Base-by-base conservation (phyloP, 2,888 invertebrate species). In the Protophormia terraenovae region DNA sequence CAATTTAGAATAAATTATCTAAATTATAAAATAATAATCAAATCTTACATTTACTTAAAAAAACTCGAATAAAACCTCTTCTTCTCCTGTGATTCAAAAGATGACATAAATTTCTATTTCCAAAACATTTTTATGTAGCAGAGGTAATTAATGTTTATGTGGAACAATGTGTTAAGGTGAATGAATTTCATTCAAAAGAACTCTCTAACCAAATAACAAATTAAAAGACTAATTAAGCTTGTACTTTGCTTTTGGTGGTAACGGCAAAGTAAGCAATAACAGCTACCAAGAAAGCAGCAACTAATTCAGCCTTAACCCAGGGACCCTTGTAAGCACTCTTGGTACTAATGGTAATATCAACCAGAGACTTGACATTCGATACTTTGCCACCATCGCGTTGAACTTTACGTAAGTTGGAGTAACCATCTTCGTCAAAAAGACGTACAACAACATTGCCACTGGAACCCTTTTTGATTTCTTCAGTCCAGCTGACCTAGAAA, bases 341-440 rank as follows among this genome's bases (percentile, higher is more conserved):
- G 89, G 97, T 96, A 88, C 95, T 94, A 8, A 97, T 93, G 14
- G 94, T 93, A 75, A 97, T 94, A 67, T 95, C 95, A 86, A 95
- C 94, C 22, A 97, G 92, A 7, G 96, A 95, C 87, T 95, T 94
- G 2, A 97, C 94, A 29, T 93, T 92, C 29, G 94, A 93, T 3
- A 94, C 93, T 89, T 95, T 95, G 89, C 96, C 96, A 60, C 95
- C 95, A 81, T 95, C 94, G 69, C 96, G 94, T 87, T 96, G 94
- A 5, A 96, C 97, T 91, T 98, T 98, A 80, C 97, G 95, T 75
- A 98, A 94, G 6, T 96, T 95, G 0, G 97, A 95, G 93, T 96
- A 98, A 82, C 97, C 97, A 90, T 99, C 98, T 93, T 99, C 98
- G 89, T 98, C 98, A 89, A 96, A 96, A 22, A 99, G 93, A 85